These are phyloP conservation scores for Gymnosoma rotundatum DNA, from an alignment of 2,888 invertebrate genomes.

Conservation along the genomic window DNA sequence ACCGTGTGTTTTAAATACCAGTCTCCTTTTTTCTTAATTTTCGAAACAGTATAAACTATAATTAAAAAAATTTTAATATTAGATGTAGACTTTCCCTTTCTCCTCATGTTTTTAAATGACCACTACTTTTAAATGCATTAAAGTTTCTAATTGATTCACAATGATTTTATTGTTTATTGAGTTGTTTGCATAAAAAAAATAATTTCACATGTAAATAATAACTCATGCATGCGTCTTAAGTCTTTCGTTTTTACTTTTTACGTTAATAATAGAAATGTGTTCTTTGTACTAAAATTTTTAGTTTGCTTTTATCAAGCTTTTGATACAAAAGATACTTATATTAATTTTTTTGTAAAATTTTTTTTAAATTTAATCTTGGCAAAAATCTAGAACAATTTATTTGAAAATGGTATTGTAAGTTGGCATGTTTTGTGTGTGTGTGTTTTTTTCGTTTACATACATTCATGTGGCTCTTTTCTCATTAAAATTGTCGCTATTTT, in stretches of 20 bases:
- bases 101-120: too few species aligned
- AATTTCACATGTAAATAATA: too few species aligned
- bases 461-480: conserved; percentile 39
- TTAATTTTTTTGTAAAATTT: conserved; percentile 33
- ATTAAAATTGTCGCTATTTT: conserved; percentile 53
- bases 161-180: too few species aligned
- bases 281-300: background rate
- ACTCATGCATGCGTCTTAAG: background rate
- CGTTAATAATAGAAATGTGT: background rate
- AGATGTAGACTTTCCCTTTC: too few species aligned
- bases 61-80: too few species aligned
- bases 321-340: background rate
- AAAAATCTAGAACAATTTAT: conserved; percentile 55
- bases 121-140: too few species aligned
- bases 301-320: background rate
- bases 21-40: too few species aligned
- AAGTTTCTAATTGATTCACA: too few species aligned
- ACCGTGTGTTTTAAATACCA: too few species aligned
- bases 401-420: conserved; percentile 46
- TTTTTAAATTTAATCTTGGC: conserved; percentile 19
- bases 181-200: background rate
- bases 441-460: background rate
- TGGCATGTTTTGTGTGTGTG: conserved; percentile 16
- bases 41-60: too few species aligned
- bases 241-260: background rate